A percentile compares a stretch with the other conserved stretches of the same genome.
Evolutionary conservation across 2,113 vertebrate species (phyloP).

Genomic region (Oxyruncus cristatus): DNA sequence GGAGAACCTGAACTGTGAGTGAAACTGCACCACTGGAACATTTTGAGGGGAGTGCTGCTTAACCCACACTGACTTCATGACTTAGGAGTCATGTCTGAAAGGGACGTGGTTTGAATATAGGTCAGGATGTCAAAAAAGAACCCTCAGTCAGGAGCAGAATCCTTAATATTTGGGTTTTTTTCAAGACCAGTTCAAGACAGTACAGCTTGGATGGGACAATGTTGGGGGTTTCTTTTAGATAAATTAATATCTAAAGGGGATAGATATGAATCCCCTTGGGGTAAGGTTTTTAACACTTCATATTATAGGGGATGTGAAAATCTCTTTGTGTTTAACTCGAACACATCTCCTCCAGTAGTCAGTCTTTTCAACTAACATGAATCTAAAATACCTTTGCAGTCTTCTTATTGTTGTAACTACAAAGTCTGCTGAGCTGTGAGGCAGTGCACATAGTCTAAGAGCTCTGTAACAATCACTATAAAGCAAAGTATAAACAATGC

Average conservation of each 20-base stretch:
- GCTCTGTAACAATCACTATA: not conserved
- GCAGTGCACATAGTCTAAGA: not conserved
- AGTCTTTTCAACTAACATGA: not conserved
- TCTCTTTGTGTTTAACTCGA: not conserved
- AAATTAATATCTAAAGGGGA: not conserved
- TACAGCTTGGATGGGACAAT: not conserved
- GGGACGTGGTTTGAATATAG: not conserved
- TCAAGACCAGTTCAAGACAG: not conserved
- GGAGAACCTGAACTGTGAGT: rapidly evolving
- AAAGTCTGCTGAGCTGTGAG: not conserved
- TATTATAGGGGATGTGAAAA: not conserved
- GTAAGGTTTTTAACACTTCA: not conserved
- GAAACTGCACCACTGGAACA: not conserved
- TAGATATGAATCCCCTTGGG: not conserved
- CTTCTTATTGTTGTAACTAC: not conserved
- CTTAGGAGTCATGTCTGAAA: not conserved
- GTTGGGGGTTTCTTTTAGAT: not conserved
- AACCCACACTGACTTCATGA: not conserved
- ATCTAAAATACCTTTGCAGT: not conserved
- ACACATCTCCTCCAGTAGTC: not conserved
- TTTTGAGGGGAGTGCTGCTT: not conserved
- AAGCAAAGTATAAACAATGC: not conserved
- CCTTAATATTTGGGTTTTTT: not conserved
- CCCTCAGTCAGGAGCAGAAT: not conserved
- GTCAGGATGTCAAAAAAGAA: not conserved